Evolutionary conservation across 2,113 vertebrate genomes (phyloP).

Genomic region (Geococcyx californianus): DNA sequence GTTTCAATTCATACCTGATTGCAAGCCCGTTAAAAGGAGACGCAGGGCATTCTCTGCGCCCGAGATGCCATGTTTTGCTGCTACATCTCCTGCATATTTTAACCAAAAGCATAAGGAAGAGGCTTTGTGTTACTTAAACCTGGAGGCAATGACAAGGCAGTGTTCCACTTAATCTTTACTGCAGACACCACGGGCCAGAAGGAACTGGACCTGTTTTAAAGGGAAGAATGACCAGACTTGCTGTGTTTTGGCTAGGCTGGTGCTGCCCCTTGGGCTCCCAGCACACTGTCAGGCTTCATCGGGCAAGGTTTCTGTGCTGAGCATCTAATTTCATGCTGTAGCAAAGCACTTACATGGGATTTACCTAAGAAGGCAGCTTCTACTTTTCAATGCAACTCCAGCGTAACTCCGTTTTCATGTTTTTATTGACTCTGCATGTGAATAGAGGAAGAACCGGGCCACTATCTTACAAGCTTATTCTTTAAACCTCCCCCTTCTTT

Average conservation of each 20-base stretch:
- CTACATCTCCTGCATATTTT: neutral
- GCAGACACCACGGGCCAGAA: neutral
- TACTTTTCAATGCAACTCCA: neutral
- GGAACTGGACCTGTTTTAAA: neutral
- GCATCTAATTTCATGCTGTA: neutral
- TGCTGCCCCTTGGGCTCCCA: neutral
- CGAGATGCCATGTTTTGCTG: neutral
- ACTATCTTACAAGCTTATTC: neutral
- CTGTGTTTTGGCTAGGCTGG: fast-evolving
- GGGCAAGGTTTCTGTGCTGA: neutral
- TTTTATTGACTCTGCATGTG: neutral
- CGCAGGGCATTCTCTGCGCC: neutral
- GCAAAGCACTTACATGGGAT: neutral
- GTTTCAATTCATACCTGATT: neutral
- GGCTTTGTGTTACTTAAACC: neutral
- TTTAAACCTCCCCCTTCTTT: neutral
- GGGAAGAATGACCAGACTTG: neutral
- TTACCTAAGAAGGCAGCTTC: neutral
- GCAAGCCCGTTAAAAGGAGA: neutral
- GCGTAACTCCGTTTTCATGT: neutral
- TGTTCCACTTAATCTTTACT: neutral
- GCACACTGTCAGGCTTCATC: neutral
- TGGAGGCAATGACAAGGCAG: neutral
- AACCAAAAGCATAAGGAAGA: neutral
- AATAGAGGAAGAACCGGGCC: neutral